These are phyloP conservation scores for Phytoseiulus persimilis DNA, from an alignment of 2,888 invertebrate species.

Conservation along the genomic window DNA sequence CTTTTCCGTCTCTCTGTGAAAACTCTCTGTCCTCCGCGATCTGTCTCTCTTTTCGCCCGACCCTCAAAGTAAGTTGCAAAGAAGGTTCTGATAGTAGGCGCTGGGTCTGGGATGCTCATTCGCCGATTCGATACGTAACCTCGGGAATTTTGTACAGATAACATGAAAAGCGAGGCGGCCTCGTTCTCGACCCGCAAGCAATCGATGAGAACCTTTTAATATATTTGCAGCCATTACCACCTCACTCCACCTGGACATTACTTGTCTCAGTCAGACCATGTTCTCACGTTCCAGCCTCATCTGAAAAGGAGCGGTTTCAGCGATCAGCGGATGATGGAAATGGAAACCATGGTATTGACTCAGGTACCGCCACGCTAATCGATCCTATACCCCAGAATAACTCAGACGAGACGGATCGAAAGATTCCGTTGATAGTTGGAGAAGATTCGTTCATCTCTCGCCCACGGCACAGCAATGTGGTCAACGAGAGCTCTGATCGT, in stretches of 20 bases:
- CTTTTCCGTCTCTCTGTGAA: neutral
- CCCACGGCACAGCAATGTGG: too few species aligned
- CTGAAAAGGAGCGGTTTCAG: constrained; percentile 32
- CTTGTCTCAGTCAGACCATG: neutral
- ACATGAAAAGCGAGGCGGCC: too few species aligned
- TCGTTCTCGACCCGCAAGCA: too few species aligned
- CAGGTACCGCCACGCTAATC: constrained; percentile 14
- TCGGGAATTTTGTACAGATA: too few species aligned
- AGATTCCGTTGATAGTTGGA: too few species aligned
- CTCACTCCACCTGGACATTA: neutral
- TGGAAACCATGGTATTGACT: constrained; percentile 33
- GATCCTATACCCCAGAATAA: too few species aligned
- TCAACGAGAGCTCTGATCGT: too few species aligned
- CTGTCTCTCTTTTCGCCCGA: neutral
- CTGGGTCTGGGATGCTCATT: too few species aligned
- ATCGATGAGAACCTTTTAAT: too few species aligned
- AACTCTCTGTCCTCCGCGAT: neutral
- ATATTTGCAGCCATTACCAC: neutral
- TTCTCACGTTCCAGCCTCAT: neutral
- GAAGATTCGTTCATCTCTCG: too few species aligned
- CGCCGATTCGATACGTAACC: too few species aligned
- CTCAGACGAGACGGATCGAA: neutral
- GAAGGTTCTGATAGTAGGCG: neutral
- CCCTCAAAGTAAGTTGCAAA: neutral
- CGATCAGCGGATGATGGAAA: constrained; percentile 35